These are phyloP conservation scores for mouse (Mus musculus) DNA, from an alignment of 2,113 vertebrate genomes.

Conservation along the genomic window DNA sequence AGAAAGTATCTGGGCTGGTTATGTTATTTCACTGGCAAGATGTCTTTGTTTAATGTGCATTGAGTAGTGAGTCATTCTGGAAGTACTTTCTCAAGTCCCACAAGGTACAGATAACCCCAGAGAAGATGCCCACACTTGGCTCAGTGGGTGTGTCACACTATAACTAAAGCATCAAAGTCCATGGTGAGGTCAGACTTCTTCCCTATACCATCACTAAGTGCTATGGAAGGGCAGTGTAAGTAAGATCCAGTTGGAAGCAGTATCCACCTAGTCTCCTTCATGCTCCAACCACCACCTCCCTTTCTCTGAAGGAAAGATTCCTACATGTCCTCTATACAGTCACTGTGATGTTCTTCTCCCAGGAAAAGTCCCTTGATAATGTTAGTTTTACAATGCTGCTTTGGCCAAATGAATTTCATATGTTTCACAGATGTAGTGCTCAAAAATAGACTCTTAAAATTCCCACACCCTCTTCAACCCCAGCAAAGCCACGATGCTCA, in stretches of 20 bases:
- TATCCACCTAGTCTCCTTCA: too few species aligned
- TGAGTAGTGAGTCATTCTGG: conserved; percentile 6
- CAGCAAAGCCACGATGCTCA: not conserved
- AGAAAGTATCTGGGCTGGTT: conserved; percentile 56
- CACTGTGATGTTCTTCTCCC: not conserved
- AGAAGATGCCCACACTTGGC: not conserved
- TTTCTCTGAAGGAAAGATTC: not conserved
- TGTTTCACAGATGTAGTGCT: conserved; percentile 29
- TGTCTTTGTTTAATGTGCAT: conserved; percentile 31
- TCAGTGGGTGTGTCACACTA: not conserved
- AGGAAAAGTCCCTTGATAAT: not conserved
- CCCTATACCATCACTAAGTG: not conserved
- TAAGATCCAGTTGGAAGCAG: not conserved
- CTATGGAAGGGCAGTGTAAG: not conserved
- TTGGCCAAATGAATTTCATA: conserved; percentile 51
- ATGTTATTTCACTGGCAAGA: conserved; percentile 49
- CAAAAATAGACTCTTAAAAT: conserved; percentile 64
- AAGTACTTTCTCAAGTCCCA: conserved; percentile 24
- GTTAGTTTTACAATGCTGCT: conserved; percentile 34
- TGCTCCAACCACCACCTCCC: not conserved
- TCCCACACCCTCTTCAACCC: not conserved
- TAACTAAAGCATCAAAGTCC: not conserved
- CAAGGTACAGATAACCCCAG: not conserved
- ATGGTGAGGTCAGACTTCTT: not conserved
- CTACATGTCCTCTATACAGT: not conserved